phyloP scores from a whole-genome alignment of 2,113 vertebrate species.

The Symphodus melops region DNA sequence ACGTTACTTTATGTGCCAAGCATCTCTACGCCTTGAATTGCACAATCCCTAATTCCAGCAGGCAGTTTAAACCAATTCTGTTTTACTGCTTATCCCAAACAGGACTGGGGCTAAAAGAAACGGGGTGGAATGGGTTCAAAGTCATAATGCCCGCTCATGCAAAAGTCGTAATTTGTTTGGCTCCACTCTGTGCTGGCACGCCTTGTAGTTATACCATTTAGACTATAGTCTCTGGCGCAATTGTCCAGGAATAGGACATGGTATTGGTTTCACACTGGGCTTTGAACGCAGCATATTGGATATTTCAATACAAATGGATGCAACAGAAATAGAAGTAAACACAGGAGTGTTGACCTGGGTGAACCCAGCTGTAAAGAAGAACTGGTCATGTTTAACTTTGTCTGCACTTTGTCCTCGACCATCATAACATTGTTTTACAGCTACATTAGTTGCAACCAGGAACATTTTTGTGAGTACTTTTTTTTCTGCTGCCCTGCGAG shows the following conservation, averaged over 20 bases:
- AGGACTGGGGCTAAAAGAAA: constrained; percentile 44
- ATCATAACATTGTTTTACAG: constrained; percentile 13
- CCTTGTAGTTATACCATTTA: constrained; percentile 43
- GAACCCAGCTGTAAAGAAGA: constrained; percentile 55
- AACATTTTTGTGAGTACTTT: background rate
- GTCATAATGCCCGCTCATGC: constrained; percentile 61
- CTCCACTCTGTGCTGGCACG: constrained; percentile 54
- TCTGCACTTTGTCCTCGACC: constrained; percentile 72
- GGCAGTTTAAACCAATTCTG: constrained; percentile 17
- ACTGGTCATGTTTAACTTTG: constrained; percentile 30
- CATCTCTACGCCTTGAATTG: constrained; percentile 1
- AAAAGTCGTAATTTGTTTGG: constrained; percentile 58
- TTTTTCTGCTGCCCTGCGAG: background rate
- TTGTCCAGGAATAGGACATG: background rate
- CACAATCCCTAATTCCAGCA: constrained; percentile 29
- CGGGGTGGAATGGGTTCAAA: constrained; percentile 58
- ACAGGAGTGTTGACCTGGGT: constrained; percentile 22
- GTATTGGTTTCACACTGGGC: background rate
- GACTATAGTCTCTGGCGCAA: constrained; percentile 17
- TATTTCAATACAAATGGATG: background rate
- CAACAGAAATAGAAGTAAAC: constrained; percentile 2
- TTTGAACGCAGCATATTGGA: background rate
- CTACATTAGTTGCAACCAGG: background rate
- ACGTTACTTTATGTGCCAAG: background rate
- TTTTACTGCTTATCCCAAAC: constrained; percentile 50